These are phyloP conservation scores for Callipepla squamata DNA, from an alignment of 2,113 vertebrate species.

Conservation along the genomic window DNA sequence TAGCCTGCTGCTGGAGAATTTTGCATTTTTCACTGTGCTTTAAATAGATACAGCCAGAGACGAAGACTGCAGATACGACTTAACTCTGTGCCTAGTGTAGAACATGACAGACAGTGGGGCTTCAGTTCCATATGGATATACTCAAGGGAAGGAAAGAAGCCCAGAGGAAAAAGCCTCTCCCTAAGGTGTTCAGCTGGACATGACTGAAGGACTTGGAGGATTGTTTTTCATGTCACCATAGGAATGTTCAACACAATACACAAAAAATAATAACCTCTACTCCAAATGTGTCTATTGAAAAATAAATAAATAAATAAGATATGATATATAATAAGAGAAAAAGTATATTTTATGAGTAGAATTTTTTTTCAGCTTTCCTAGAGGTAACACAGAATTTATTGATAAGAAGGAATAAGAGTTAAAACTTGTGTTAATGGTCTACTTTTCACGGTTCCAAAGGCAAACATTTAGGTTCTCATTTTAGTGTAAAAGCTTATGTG, in stretches of 20 bases:
- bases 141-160: not conserved
- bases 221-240: not conserved
- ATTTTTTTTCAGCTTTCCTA: not conserved
- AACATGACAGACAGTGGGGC: not conserved
- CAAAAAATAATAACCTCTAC: not conserved
- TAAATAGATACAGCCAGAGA: not conserved
- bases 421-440: not conserved
- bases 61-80: not conserved
- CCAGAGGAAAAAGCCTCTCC: not conserved
- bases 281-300: not conserved
- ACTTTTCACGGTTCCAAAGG: not conserved
- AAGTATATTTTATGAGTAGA: not conserved
- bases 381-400: not conserved
- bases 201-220: not conserved
- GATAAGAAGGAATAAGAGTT: not conserved
- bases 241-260: not conserved
- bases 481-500: not conserved
- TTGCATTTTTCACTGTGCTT: not conserved
- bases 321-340: not conserved
- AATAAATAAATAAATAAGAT: not conserved
- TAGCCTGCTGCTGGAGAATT: not conserved
- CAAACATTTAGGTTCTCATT: not conserved
- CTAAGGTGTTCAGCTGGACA: not conserved
- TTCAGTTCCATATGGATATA: not conserved
- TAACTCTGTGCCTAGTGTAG: not conserved